Evolutionary conservation across 1,140 invertebrate genomes (phyloP).

Genomic region (Vanessa tameamea): DNA sequence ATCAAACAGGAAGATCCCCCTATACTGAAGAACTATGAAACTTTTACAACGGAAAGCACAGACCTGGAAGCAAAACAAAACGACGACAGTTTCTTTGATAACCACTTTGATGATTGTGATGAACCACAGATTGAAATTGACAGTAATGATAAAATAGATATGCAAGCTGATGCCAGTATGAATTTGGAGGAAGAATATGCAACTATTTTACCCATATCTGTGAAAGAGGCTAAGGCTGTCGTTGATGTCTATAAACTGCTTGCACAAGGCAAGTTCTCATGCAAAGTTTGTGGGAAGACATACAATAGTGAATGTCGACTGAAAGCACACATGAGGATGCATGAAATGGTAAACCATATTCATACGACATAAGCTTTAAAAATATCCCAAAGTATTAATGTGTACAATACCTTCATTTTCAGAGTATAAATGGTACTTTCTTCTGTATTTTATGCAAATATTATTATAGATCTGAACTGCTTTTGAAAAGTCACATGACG

Average conservation of each 20-base stretch:
- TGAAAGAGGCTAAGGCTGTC: slow-evolving; percentile 61
- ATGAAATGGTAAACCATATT: slow-evolving; percentile 57
- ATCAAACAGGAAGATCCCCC: slow-evolving; percentile 25
- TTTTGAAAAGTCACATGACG: slow-evolving; percentile 64
- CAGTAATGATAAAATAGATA: slow-evolving; percentile 16
- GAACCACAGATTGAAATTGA: slow-evolving; percentile 35
- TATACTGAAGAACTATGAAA: slow-evolving; percentile 13
- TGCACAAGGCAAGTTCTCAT: slow-evolving; percentile 54
- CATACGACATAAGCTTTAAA: neutral
- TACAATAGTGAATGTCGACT: slow-evolving; percentile 58
- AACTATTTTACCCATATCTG: slow-evolving; percentile 53
- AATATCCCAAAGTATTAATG: neutral
- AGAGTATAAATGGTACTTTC: slow-evolving; percentile 60
- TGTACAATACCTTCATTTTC: slow-evolving; percentile 40
- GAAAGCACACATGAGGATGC: slow-evolving; percentile 64
- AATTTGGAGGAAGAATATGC: slow-evolving; percentile 68
- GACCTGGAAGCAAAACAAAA: slow-evolving; percentile 28
- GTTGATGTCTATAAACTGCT: slow-evolving; percentile 65
- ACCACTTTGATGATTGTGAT: slow-evolving; percentile 40
- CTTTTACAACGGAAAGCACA: neutral
- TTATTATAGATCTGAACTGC: slow-evolving; percentile 67
- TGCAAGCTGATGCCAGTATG: slow-evolving; percentile 47
- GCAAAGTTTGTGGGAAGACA: slow-evolving; percentile 54
- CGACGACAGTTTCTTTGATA: slow-evolving; percentile 35
- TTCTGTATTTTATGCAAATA: slow-evolving; percentile 61